Evolutionary conservation across 2,888 invertebrate species (phyloP).

Genomic region (Diarsia brunnea): DNA sequence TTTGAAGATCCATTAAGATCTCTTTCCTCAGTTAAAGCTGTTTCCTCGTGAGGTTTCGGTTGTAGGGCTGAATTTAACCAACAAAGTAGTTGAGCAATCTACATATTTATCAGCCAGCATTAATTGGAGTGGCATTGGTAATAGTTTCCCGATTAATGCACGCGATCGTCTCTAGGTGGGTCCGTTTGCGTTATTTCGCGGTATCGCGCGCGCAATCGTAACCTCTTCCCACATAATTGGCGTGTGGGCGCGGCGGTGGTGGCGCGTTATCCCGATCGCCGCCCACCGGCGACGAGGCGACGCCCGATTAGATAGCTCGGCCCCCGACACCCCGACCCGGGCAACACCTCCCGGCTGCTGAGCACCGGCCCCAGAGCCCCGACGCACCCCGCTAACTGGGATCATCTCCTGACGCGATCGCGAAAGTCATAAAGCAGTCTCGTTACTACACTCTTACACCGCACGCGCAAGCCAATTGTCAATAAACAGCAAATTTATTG

Average conservation of each 20-base stretch:
- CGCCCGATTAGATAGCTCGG: constrained; percentile 87
- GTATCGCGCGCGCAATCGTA: constrained; percentile 86
- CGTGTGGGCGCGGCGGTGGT: constrained; percentile 87
- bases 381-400: constrained; percentile 67
- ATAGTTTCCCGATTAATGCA: constrained; percentile 85
- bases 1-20: neutral
- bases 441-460: constrained; percentile 64
- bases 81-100: constrained; percentile 70
- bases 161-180: constrained; percentile 80
- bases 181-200: constrained; percentile 83
- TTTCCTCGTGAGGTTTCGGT: constrained; percentile 26
- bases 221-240: constrained; percentile 91
- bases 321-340: constrained; percentile 82
- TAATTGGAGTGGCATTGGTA: constrained; percentile 84
- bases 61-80: constrained; percentile 33
- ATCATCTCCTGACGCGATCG: constrained; percentile 72
- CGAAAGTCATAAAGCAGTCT: constrained; percentile 71
- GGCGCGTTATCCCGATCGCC: constrained; percentile 87
- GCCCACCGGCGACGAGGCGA: constrained; percentile 88
- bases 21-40: neutral
- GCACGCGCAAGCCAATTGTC: constrained; percentile 57
- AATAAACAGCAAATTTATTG: constrained; percentile 61
- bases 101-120: constrained; percentile 75
- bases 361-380: constrained; percentile 17
- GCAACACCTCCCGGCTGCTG: constrained; percentile 78